Evolutionary conservation across 2,888 invertebrate genomes (phyloP).

Genomic region (Epistrophe grossulariae): DNA sequence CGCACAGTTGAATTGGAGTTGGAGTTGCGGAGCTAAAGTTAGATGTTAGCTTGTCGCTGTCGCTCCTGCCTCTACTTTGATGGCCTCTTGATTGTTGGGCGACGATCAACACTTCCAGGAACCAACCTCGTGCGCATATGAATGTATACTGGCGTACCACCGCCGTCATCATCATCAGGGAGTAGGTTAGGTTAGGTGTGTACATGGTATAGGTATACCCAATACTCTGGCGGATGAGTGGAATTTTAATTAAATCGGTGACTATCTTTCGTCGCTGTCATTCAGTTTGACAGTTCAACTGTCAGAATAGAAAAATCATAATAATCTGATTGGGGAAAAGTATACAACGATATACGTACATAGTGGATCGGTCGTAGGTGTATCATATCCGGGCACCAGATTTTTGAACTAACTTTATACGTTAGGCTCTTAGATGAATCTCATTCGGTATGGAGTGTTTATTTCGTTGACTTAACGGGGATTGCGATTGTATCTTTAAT

Average conservation of each 20-base stretch:
- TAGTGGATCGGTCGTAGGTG: conserved; percentile 56
- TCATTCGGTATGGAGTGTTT: conserved; percentile 20
- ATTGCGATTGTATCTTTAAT: conserved; percentile 55
- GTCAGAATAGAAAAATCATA: conserved; percentile 70
- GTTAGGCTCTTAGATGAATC: not conserved
- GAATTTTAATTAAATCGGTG: conserved; percentile 74
- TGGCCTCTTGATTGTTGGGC: conserved; percentile 45
- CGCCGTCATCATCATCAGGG: not conserved
- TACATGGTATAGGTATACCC: not conserved
- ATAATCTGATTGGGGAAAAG: conserved; percentile 60
- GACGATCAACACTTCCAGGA: conserved; percentile 62
- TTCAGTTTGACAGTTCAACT: conserved; percentile 68
- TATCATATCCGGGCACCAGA: conserved; percentile 53
- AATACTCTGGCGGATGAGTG: conserved; percentile 40
- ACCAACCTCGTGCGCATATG: conserved; percentile 32
- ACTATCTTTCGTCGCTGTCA: conserved; percentile 73
- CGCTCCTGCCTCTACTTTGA: conserved; percentile 34
- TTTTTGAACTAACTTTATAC: not conserved
- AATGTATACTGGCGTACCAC: not conserved
- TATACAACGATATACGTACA: not conserved
- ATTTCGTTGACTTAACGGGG: conserved; percentile 61
- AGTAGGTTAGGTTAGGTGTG: not conserved
- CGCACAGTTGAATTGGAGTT: not conserved
- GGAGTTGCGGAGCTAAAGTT: conserved; percentile 29
- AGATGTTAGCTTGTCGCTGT: conserved; percentile 56